These are phyloP conservation scores for Pseudochirops cupreus DNA, from an alignment of 2,797 vertebrate species.

Conservation along the genomic window DNA sequence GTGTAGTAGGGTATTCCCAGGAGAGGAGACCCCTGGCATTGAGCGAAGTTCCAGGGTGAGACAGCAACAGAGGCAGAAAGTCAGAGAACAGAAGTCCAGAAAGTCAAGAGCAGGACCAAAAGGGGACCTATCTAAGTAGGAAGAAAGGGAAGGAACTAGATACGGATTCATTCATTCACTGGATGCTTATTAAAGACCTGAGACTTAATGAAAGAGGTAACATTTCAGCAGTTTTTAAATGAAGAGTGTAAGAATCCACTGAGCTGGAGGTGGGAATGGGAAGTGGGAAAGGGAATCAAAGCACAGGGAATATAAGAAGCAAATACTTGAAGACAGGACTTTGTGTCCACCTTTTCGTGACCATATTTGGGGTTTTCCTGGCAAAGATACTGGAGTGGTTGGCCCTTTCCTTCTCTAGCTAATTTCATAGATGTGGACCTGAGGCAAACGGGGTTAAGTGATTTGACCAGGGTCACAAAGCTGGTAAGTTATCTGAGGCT, in stretches of 20 bases:
- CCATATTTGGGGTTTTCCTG: background rate
- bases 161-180: background rate
- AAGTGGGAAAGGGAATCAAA: background rate
- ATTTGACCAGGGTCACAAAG: background rate
- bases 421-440: background rate
- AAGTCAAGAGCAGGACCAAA: background rate
- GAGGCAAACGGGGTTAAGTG: background rate
- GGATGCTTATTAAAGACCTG: background rate
- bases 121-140: background rate
- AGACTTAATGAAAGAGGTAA: background rate
- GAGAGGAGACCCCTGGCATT: background rate
- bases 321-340: background rate
- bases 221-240: background rate
- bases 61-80: background rate
- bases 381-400: background rate
- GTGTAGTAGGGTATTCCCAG: background rate
- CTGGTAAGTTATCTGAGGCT: background rate
- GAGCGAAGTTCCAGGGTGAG: background rate
- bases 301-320: background rate
- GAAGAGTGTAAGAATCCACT: background rate
- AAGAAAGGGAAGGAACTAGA: background rate
- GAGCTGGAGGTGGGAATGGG: background rate
- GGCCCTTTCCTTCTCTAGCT: too few relatives aligned
- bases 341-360: background rate
- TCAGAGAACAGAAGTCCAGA: background rate